phyloP scores from a whole-genome alignment of 1,140 invertebrate species.

The Reticulitermes speratus region DNA sequence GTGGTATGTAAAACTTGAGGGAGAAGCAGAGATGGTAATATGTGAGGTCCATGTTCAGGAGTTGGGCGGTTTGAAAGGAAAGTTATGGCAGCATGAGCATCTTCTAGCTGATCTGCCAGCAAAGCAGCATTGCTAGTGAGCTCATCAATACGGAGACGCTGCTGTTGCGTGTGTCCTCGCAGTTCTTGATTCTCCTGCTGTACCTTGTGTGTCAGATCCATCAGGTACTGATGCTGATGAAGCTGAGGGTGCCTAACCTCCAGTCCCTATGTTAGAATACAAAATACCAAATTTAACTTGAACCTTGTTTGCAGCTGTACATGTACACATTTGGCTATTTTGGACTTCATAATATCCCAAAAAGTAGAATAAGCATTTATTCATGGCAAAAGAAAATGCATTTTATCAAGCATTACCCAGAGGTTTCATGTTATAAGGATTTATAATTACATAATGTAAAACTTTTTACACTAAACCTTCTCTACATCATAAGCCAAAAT shows the following conservation, averaged over 20 bases:
- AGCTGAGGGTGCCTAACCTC: not conserved
- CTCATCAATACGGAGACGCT: slow-evolving; percentile 27
- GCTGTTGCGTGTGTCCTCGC: slow-evolving; percentile 17
- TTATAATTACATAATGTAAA: too few relatives aligned
- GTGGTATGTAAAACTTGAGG: slow-evolving; percentile 36
- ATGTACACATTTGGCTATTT: too few relatives aligned
- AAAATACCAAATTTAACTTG: not conserved
- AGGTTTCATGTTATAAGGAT: too few relatives aligned
- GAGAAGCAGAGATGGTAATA: slow-evolving; percentile 33
- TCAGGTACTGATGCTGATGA: not conserved
- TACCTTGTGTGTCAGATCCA: not conserved
- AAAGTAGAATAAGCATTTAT: too few relatives aligned
- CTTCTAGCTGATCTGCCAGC: slow-evolving; percentile 19
- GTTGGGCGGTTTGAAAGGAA: slow-evolving; percentile 31
- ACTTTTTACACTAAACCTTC: too few relatives aligned
- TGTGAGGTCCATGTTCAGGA: slow-evolving; percentile 38
- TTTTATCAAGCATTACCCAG: too few relatives aligned
- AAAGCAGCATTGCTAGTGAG: slow-evolving; percentile 6
- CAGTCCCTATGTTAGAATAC: not conserved
- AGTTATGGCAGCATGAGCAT: slow-evolving; percentile 31
- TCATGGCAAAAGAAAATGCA: too few relatives aligned
- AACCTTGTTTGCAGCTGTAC: too few relatives aligned
- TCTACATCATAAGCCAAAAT: too few relatives aligned
- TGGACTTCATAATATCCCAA: too few relatives aligned
- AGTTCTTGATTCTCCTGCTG: slow-evolving; percentile 31